Conservation (phyloP, 2,888 invertebrate genomes). For the Mycalesis mineus region DNA sequence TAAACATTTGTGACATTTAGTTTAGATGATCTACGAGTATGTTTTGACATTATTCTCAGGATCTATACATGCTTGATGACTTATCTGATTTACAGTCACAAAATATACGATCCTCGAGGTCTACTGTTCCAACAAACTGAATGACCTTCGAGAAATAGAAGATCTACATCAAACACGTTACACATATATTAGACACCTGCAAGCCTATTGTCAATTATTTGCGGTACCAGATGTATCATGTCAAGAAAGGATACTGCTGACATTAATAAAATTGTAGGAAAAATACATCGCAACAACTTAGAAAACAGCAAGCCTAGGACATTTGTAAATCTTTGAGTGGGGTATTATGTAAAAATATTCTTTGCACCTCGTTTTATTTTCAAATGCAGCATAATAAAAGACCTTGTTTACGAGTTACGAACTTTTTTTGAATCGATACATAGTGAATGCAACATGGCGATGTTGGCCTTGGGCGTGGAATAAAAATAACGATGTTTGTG, state of each 20-base stretch:
- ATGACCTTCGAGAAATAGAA: neutral
- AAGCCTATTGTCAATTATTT: neutral
- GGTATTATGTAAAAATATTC: conserved; percentile 10
- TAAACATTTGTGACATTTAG: too few species aligned
- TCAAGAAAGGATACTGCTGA: neutral
- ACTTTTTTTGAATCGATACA: conserved; percentile 46
- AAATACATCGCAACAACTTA: neutral
- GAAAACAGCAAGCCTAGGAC: neutral
- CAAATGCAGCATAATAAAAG: conserved; percentile 38
- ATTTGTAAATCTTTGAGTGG: conserved; percentile 6
- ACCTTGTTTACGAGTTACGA: conserved; percentile 59
- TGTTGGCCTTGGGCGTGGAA: conserved; percentile 62
- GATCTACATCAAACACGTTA: neutral
- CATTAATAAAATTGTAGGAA: neutral
- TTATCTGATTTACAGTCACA: too few species aligned
- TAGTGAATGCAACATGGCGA: conserved; percentile 66
- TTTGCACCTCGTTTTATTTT: conserved; percentile 26
- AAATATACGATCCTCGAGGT: too few species aligned
- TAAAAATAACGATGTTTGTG: conserved; percentile 74
- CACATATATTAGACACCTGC: neutral
- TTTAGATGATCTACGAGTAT: too few species aligned
- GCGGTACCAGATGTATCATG: neutral
- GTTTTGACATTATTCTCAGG: too few species aligned
- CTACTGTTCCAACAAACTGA: too few species aligned
- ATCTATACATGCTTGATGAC: too few species aligned